Conservation (phyloP, 2,888 invertebrate genomes). For the Acheta domesticus region DNA sequence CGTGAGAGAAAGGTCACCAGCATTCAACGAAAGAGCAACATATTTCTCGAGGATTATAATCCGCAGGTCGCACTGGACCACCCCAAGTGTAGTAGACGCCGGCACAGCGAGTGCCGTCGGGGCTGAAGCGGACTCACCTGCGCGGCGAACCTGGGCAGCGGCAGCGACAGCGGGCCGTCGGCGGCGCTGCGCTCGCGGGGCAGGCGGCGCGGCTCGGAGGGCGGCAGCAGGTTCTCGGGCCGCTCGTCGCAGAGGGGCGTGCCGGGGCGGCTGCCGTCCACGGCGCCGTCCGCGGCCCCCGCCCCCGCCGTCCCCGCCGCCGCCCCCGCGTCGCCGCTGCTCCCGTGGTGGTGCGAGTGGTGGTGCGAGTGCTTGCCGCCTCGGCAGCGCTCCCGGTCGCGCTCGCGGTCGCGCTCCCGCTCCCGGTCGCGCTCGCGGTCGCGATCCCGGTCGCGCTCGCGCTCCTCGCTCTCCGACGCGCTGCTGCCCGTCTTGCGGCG, state of each 20-base stretch:
- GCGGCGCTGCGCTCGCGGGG: slow-evolving; percentile 60
- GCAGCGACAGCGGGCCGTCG: slow-evolving; percentile 72
- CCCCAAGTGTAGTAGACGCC: too few relatives aligned
- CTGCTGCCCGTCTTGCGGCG: slow-evolving; percentile 52
- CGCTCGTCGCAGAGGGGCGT: slow-evolving; percentile 81
- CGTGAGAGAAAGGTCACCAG: too few relatives aligned
- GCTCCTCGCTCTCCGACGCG: slow-evolving; percentile 39
- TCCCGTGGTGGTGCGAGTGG: slow-evolving; percentile 47
- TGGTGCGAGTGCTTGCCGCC: slow-evolving; percentile 45
- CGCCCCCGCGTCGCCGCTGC: slow-evolving; percentile 44
- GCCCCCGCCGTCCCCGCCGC: slow-evolving; percentile 50
- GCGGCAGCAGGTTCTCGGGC: slow-evolving; percentile 69
- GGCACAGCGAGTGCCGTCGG: too few relatives aligned
- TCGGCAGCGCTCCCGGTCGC: slow-evolving; percentile 35
- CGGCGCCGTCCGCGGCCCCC: slow-evolving; percentile 51
- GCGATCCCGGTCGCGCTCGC: slow-evolving; percentile 32
- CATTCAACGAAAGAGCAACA: too few relatives aligned
- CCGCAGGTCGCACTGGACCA: too few relatives aligned
- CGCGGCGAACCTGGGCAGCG: slow-evolving; percentile 83
- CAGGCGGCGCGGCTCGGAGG: slow-evolving; percentile 71
- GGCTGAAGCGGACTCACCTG: slow-evolving; percentile 49
- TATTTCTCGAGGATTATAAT: too few relatives aligned
- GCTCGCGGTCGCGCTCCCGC: slow-evolving; percentile 36
- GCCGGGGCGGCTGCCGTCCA: slow-evolving; percentile 74
- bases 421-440: slow-evolving; percentile 41